Percentiles rank a stretch among this genome's conserved stretches.
These are phyloP conservation scores for Galendromus occidentalis DNA, from an alignment of 1,140 invertebrate species.

Conservation along the genomic window DNA sequence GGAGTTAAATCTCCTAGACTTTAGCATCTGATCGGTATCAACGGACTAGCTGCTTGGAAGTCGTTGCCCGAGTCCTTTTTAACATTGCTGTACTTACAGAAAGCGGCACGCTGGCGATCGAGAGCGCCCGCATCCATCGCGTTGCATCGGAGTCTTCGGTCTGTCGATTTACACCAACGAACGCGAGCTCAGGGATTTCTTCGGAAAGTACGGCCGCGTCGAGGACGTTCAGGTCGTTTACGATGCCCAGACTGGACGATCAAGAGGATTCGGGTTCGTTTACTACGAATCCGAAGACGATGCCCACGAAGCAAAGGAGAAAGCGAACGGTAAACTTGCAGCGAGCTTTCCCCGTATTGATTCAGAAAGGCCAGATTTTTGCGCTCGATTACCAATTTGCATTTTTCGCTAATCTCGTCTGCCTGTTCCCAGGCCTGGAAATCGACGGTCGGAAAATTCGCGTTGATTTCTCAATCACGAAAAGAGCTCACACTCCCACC, in stretches of 20 bases:
- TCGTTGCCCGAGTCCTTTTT: no score
- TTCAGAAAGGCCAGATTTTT: neutral
- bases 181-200: constrained; percentile 74
- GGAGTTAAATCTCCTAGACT: no score
- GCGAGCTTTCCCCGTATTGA: no score
- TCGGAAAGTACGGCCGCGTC: constrained; percentile 72
- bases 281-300: constrained; percentile 76
- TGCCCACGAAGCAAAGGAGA: constrained; percentile 43
- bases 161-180: constrained; percentile 79
- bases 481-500: constrained; percentile 86
- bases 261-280: constrained; percentile 89
- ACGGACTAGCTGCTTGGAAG: no score
- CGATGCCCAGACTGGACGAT: constrained; percentile 74
- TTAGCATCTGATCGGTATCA: no score
- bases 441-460: constrained; percentile 79
- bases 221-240: constrained; percentile 87
- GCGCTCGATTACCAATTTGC: constrained; percentile 6
- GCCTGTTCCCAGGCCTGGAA: constrained; percentile 48
- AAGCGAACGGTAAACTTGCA: neutral
- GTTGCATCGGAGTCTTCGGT: constrained; percentile 83
- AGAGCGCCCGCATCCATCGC: constrained; percentile 65
- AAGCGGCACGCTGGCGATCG: constrained; percentile 14
- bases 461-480: constrained; percentile 93
- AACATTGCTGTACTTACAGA: neutral
- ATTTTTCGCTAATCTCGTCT: neutral